Base-by-base conservation (phyloP, 2,113 vertebrate species). In the Pycnonotus jocosus region DNA sequence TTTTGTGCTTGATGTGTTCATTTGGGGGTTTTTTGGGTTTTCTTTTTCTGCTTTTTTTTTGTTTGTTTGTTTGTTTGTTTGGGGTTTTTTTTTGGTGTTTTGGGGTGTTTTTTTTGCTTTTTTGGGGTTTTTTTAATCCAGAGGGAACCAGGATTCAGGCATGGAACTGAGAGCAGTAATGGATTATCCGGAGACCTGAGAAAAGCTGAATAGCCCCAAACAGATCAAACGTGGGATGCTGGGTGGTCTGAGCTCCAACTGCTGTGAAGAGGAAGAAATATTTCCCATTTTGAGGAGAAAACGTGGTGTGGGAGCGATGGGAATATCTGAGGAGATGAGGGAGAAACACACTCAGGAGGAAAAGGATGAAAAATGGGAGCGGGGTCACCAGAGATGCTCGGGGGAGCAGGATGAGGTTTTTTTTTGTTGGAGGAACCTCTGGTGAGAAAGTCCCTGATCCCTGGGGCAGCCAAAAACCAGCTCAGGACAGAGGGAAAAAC, bases 241-340 rank as follows among this genome's bases (percentile, higher is more conserved):
- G 86, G 73, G 89, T 84, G 84, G 86, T 88, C 91, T 64, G 12
- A 92, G 72, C 81, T 86, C 22, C 3, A 84, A 40, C 51, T 72
- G 50, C 47, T 89, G 54, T 13, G 1, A 9, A 37, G 33, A 64
- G 56, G 76, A 91, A 89, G 81, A 86, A 76, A 57, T 42, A 42
- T 35, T 77, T 73, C 7, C 45, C 13, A 5, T n/a, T 87, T 66
- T 15, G 7, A n/a, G 78, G 51, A 45, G 24, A n/a, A n/a, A 28
- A 40, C 35, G 5, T 15, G 15, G 8, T 2, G 2, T 0, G 2
- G 12, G 38, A 82, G 45, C 6, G 2, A 15, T 8, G 44, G 51
- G 40, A 82, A 69, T 81, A 58, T 92, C 54, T 45, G 20, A 12
- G 62, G 80, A 65, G 65, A 12, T 11, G 61, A 25, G 45, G 72